Evolutionary conservation across 2,113 vertebrate genomes (phyloP), one percentile per base, ranked within the genome.

Genomic region (Pygoscelis adeliae): DNA sequence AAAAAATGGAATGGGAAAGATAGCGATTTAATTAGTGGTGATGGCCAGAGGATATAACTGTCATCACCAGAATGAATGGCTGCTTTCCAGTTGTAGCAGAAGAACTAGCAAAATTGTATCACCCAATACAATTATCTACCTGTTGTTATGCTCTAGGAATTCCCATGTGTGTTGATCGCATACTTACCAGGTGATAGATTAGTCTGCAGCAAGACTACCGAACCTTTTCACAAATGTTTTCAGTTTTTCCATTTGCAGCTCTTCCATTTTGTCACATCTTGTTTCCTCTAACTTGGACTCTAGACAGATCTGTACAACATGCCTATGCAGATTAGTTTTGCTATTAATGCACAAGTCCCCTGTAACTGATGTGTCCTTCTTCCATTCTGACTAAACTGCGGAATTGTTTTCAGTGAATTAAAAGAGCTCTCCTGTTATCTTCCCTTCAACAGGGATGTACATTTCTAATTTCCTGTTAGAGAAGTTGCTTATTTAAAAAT

Each of bases 151-250:
- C n/a, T 59, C 34, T n/a, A 58, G 67, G 50, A 78, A 81, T 94
- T 93, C 82, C 79, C 90, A 29, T 52, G 82, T 69, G 91, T 90
- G 72, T 59, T 87, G 65, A 71, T 89, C 73, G 76, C 69, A 18
- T 94, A 78, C 58, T 96, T 97, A 89, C 18, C 50, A 44, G 74
- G 42, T 90, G 90, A 96, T 86, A 94, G 90, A 96, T 88, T 90
- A 83, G 42, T 36, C 63, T 83, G 63, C 50, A 69, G 52, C 30
- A 40, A 62, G 38, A 46, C 17, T 76, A 10, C 56, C 21, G 72
- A 96, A 87, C 27, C 53, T 95, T 95, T 94, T 36, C 89, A 69
- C 56, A 69, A 40, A 74, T 6, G 8, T 56, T 87, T 92, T 49
- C 69, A 13, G 36, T 19, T 79, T 93, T 66, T 93, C 65, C 19